A percentile compares a stretch with the other conserved stretches of the same genome.
phyloP scores from a whole-genome alignment of 2,797 vertebrate species.

The Podargus strigoides region DNA sequence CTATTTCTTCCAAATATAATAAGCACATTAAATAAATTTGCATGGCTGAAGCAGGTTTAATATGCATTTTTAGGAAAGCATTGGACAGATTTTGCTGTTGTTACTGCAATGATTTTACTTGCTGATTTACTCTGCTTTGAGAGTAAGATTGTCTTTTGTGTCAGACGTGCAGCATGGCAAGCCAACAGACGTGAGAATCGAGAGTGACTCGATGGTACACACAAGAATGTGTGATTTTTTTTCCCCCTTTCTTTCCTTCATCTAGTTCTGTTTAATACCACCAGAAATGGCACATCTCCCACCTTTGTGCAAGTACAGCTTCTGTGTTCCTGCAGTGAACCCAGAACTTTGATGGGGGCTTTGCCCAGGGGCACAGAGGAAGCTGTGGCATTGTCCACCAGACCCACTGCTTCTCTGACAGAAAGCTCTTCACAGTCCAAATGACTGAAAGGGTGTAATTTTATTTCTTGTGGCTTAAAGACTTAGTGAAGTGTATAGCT shows the following conservation, averaged over 20 bases:
- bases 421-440: neutral
- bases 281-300: neutral
- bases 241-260: neutral
- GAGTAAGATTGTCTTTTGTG: slow-evolving; percentile 27
- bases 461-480: neutral
- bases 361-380: neutral
- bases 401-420: neutral
- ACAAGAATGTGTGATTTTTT: neutral
- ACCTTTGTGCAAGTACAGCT: neutral
- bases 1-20: slow-evolving; percentile 1
- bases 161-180: slow-evolving; percentile 30
- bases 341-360: neutral
- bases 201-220: neutral
- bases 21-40: neutral
- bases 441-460: neutral
- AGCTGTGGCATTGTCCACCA: neutral
- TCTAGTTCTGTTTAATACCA: neutral
- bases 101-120: slow-evolving; percentile 37
- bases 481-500: too few relatives aligned
- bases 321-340: neutral
- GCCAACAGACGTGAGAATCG: slow-evolving; percentile 10
- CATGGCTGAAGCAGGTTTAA: neutral
- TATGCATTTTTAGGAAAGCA: neutral
- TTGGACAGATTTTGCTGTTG: slow-evolving; percentile 9
- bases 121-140: slow-evolving; percentile 32